phyloP scores from a whole-genome alignment of 1,140 invertebrate species.

The Andricus grossulariae region DNA sequence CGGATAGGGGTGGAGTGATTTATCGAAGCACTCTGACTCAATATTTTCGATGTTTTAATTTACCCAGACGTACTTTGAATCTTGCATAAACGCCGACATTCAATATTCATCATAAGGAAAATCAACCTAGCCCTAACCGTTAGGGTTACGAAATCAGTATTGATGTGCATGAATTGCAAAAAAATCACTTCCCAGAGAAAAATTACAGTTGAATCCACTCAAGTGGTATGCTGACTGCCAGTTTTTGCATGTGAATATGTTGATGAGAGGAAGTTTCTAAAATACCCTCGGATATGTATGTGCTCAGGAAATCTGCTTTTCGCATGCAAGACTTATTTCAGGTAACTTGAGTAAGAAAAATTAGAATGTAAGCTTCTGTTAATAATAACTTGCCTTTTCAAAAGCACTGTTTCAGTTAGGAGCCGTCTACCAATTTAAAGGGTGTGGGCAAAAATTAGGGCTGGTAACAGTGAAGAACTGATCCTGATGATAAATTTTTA shows the following conservation, averaged over 20 bases:
- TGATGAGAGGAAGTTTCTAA: slow-evolving; percentile 17
- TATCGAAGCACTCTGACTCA: slow-evolving; percentile 9
- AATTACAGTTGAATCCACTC: slow-evolving; percentile 19
- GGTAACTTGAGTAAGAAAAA: not conserved
- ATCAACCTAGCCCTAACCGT: no score
- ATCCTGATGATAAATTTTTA: no score
- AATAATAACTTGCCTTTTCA: no score
- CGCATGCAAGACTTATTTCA: slow-evolving; percentile 8
- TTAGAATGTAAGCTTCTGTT: no score
- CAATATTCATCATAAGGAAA: slow-evolving; percentile 7
- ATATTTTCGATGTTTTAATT: slow-evolving; percentile 29
- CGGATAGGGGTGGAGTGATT: not conserved
- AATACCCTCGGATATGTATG: slow-evolving; percentile 7
- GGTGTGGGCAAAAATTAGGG: no score
- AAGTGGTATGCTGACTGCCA: slow-evolving; percentile 25
- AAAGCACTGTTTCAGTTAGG: no score
- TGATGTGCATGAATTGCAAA: slow-evolving; percentile 25
- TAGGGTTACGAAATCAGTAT: slow-evolving; percentile 16
- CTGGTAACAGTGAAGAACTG: no score
- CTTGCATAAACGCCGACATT: not conserved
- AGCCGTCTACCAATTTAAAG: no score
- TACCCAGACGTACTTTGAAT: slow-evolving; percentile 4
- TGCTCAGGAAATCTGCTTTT: slow-evolving; percentile 5
- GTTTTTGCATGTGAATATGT: slow-evolving; percentile 17
- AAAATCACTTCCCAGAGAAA: slow-evolving; percentile 6